phyloP scores from a whole-genome alignment of 30 jellyfish, hydroid and myxozoan genomes.

The Nemopilema nomurai region DNA sequence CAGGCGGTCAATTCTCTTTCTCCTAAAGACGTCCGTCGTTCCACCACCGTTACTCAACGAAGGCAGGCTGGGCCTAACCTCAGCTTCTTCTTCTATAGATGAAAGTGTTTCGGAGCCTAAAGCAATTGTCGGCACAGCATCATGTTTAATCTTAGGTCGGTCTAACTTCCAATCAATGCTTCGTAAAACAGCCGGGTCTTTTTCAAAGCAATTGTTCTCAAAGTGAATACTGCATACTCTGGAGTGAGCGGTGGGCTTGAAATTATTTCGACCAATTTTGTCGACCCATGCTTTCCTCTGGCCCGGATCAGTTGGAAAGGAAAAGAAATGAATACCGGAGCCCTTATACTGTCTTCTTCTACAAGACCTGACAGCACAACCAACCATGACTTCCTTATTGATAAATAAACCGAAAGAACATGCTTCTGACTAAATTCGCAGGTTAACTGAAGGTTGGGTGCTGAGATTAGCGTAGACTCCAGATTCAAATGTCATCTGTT shows the following conservation, averaged over 20 bases:
- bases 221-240: conserved; percentile 68
- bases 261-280: conserved; percentile 26
- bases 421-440: not conserved
- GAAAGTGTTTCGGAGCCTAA: not conserved
- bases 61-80: not conserved
- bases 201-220: conserved; percentile 67
- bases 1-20: conserved; percentile 14
- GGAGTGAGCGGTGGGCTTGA: conserved; percentile 65
- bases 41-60: not conserved
- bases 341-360: conserved; percentile 61
- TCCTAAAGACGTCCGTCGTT: not conserved
- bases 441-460: not conserved
- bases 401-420: not conserved
- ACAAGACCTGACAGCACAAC: conserved; percentile 67
- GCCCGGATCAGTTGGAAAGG: conserved; percentile 64
- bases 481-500: conserved; percentile 56
- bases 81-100: not conserved
- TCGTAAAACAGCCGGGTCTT: conserved; percentile 68
- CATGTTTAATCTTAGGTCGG: conserved; percentile 58
- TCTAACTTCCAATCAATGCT: conserved; percentile 71
- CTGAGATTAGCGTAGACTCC: not conserved
- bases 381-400: conserved; percentile 33
- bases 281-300: conserved; percentile 49
- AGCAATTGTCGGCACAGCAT: conserved; percentile 56
- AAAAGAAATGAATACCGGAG: conserved; percentile 68